Conservation (phyloP, 2,888 invertebrate species). For the Cephus runcator region DNA sequence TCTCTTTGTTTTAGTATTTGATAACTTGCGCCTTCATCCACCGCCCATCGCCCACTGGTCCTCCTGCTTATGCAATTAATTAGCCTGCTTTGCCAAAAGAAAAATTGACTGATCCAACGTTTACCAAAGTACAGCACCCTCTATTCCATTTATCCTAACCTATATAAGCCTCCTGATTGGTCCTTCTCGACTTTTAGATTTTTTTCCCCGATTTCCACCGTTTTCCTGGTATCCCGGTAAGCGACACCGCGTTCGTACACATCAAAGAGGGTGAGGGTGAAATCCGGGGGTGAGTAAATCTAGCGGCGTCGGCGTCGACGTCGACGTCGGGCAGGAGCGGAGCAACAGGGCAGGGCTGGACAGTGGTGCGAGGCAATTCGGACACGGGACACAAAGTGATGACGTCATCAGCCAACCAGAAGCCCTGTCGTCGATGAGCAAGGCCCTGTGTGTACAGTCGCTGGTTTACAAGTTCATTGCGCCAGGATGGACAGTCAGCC, state of each 20-base stretch:
- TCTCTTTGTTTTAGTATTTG: constrained; percentile 59
- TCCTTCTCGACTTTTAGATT: constrained; percentile 16
- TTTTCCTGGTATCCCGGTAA: constrained; percentile 12
- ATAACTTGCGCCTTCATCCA: constrained; percentile 36
- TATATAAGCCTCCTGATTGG: not conserved
- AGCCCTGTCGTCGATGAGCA: constrained; percentile 46
- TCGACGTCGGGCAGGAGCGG: not conserved
- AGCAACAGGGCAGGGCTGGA: constrained; percentile 36
- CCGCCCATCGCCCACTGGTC: not conserved
- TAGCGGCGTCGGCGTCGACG: constrained; percentile 21
- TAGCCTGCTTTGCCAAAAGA: constrained; percentile 8
- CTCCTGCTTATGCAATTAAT: constrained; percentile 5
- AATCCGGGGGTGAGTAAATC: constrained; percentile 19
- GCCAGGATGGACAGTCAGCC: constrained; percentile 10
- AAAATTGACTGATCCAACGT: too few relatives aligned
- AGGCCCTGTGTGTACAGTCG: constrained; percentile 48
- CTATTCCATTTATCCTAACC: too few relatives aligned
- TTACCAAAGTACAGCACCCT: too few relatives aligned
- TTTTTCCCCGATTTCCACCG: constrained; percentile 22
- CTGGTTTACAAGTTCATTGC: constrained; percentile 60
- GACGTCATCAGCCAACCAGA: constrained; percentile 53
- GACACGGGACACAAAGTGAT: constrained; percentile 60
- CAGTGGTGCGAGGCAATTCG: constrained; percentile 59
- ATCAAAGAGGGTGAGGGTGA: constrained; percentile 53
- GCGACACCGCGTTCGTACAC: constrained; percentile 27